phyloP scores from a whole-genome alignment of 2,888 invertebrate species.

The Thecocarcelia acutangulata region DNA sequence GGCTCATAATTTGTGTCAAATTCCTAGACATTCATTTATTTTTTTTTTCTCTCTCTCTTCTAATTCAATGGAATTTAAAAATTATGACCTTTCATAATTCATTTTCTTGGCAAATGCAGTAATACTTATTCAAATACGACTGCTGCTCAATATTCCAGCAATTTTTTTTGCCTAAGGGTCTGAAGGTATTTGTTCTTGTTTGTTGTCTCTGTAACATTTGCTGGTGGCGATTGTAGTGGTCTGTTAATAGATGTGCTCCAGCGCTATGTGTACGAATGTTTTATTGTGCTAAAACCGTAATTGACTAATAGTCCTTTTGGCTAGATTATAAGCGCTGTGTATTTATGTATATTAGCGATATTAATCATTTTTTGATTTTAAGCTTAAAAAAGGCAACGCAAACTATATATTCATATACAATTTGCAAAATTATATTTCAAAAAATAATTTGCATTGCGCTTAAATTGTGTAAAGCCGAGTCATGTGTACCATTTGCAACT shows the following conservation, averaged over 20 bases:
- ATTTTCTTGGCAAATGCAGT: slow-evolving; percentile 38
- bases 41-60: slow-evolving; percentile 14
- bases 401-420: no score
- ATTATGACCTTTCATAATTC: slow-evolving; percentile 9
- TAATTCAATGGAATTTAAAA: slow-evolving; percentile 6
- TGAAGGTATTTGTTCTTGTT: no score
- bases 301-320: slow-evolving; percentile 67
- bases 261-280: neutral
- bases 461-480: no score
- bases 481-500: no score
- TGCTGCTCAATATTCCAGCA: neutral
- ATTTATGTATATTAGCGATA: slow-evolving; percentile 58
- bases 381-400: neutral
- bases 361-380: slow-evolving; percentile 52
- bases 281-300: slow-evolving; percentile 47
- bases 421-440: no score
- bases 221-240: slow-evolving; percentile 4
- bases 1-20: slow-evolving; percentile 56
- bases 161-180: neutral
- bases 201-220: slow-evolving; percentile 19
- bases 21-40: slow-evolving; percentile 9
- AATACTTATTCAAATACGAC: neutral
- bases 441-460: no score
- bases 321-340: slow-evolving; percentile 53
- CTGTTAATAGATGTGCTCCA: slow-evolving; percentile 8